Conservation (phyloP, 2,797 vertebrate genomes). For the Enteromius treurensis region DNA sequence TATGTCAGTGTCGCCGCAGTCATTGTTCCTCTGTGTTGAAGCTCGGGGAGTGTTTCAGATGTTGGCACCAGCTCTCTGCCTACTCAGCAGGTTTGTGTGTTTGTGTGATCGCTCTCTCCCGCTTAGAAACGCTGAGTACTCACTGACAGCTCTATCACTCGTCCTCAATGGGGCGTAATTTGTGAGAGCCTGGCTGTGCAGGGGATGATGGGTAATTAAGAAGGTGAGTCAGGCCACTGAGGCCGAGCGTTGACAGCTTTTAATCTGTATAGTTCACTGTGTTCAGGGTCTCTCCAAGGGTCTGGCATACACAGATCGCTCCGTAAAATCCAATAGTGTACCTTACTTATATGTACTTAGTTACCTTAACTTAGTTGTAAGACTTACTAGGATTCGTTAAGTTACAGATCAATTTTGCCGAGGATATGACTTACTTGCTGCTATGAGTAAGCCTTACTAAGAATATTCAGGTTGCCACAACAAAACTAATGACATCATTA, state of each 20-base stretch:
- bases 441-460: too few relatives aligned
- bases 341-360: too few relatives aligned
- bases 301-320: constrained; percentile 20
- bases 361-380: too few relatives aligned
- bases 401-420: too few relatives aligned
- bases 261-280: constrained; percentile 70
- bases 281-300: constrained; percentile 51
- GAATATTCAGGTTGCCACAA: too few relatives aligned
- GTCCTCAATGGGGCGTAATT: constrained; percentile 83
- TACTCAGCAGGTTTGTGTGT: constrained; percentile 53
- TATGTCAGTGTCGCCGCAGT: constrained; percentile 23
- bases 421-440: too few relatives aligned
- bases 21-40: constrained; percentile 34
- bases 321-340: not conserved
- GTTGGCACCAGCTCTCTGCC: constrained; percentile 20
- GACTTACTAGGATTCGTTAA: too few relatives aligned
- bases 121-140: constrained; percentile 75
- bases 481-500: too few relatives aligned
- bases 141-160: constrained; percentile 81
- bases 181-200: constrained; percentile 78
- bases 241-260: constrained; percentile 75
- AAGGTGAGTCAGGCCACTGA: constrained; percentile 72
- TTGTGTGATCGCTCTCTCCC: constrained; percentile 40
- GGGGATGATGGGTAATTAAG: constrained; percentile 84
- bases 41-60: constrained; percentile 35